Conservation (phyloP, 2,888 invertebrate species). For the Dendrolimus pini region DNA sequence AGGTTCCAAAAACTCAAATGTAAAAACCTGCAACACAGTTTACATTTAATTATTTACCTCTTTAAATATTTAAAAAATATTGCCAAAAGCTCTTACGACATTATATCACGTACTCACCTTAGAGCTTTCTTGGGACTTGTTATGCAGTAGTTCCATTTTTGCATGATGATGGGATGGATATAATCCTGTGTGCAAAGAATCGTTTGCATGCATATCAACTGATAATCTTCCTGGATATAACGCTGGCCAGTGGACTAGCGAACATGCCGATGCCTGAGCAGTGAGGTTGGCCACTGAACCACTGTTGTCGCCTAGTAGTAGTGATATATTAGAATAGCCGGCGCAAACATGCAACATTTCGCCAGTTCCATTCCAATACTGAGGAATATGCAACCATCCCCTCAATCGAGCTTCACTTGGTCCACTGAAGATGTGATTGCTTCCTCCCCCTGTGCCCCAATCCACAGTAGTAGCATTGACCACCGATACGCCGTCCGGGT, state of each 20-base stretch:
- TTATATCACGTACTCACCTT: slow-evolving; percentile 63
- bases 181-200: slow-evolving; percentile 73
- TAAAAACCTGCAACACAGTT: slow-evolving; percentile 77
- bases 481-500: slow-evolving; percentile 92
- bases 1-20: slow-evolving; percentile 93
- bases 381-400: slow-evolving; percentile 90
- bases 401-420: slow-evolving; percentile 85
- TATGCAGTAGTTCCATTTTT: slow-evolving; percentile 89
- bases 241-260: slow-evolving; percentile 80
- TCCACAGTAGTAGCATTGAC: slow-evolving; percentile 91
- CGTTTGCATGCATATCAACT: slow-evolving; percentile 81
- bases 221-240: slow-evolving; percentile 79
- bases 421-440: slow-evolving; percentile 81
- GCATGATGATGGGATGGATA: slow-evolving; percentile 83
- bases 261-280: slow-evolving; percentile 83
- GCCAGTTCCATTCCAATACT: slow-evolving; percentile 80
- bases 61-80: too few species aligned
- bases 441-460: slow-evolving; percentile 83
- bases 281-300: slow-evolving; percentile 79
- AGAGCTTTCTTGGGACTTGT: slow-evolving; percentile 82
- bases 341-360: slow-evolving; percentile 87
- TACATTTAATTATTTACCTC: background rate
- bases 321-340: slow-evolving; percentile 84
- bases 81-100: too few species aligned
- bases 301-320: slow-evolving; percentile 70